Conservation (phyloP, 2,113 vertebrate species). For the Strigops habroptila region DNA sequence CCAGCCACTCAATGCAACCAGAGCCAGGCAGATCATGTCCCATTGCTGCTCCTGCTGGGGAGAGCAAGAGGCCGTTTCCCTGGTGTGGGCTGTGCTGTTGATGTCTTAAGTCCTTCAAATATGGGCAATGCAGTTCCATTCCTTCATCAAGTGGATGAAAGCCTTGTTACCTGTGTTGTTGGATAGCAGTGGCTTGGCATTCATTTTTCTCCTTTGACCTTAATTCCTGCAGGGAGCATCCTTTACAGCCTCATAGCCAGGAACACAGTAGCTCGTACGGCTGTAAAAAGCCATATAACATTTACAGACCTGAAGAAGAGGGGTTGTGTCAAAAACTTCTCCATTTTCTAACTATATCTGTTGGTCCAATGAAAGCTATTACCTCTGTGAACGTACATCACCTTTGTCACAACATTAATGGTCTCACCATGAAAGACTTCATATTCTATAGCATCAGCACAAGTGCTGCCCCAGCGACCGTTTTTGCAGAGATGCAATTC, state of each 20-base stretch:
- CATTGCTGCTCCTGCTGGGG: neutral
- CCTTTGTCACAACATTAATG: neutral
- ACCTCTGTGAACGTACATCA: neutral
- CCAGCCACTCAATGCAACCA: neutral
- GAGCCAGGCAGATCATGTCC: neutral
- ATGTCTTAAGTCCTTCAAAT: neutral
- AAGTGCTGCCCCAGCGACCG: fast-evolving
- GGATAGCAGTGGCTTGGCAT: neutral
- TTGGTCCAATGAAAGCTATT: neutral
- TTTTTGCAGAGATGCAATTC: neutral
- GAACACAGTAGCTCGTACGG: fast-evolving
- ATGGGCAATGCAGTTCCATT: neutral
- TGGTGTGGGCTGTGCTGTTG: neutral
- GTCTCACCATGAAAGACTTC: neutral
- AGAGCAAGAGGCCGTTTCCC: fast-evolving
- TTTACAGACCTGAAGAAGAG: neutral
- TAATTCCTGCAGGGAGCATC: neutral
- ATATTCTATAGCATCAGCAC: neutral
- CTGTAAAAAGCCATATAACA: neutral
- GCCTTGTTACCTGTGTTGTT: neutral
- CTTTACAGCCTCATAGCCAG: neutral
- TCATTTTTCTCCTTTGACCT: neutral
- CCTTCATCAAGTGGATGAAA: neutral
- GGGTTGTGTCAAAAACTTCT: neutral
- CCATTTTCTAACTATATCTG: neutral